Evolutionary conservation across 2,113 vertebrate genomes (phyloP).

Genomic region (Leptosomus discolor): DNA sequence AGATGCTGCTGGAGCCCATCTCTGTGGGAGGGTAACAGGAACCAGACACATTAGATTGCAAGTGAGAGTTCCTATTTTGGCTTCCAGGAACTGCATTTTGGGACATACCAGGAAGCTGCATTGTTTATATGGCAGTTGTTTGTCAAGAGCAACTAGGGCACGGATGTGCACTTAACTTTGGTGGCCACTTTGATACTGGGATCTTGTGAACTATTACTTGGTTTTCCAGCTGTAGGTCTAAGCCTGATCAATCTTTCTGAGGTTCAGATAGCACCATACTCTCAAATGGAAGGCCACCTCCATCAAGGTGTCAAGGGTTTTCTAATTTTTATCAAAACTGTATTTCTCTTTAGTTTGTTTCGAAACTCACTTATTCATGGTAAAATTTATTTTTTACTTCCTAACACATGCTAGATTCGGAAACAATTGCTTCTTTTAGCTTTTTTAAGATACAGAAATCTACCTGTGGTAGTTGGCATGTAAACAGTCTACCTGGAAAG

Average conservation of each 20-base stretch:
- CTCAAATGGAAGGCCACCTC: background rate
- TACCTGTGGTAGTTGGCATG: background rate
- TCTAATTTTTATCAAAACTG: background rate
- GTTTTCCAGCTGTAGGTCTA: background rate
- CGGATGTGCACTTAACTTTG: rapidly evolving
- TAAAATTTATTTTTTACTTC: background rate
- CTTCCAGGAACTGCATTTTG: background rate
- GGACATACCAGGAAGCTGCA: background rate
- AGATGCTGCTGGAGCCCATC: background rate
- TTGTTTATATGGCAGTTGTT: background rate
- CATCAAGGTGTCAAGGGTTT: background rate
- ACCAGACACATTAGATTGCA: background rate
- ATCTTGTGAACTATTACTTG: background rate
- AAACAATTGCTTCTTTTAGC: background rate
- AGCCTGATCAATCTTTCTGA: background rate
- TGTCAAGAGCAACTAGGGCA: background rate
- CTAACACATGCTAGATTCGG: background rate
- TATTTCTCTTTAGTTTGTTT: background rate
- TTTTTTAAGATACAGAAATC: background rate
- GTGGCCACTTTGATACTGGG: background rate
- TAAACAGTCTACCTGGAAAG: background rate
- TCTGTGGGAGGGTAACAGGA: background rate
- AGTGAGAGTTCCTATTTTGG: background rate
- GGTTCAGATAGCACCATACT: rapidly evolving
- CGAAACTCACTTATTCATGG: background rate